Evolutionary conservation across 2,888 invertebrate genomes (phyloP).

Genomic region (Eupithecia centaureata): DNA sequence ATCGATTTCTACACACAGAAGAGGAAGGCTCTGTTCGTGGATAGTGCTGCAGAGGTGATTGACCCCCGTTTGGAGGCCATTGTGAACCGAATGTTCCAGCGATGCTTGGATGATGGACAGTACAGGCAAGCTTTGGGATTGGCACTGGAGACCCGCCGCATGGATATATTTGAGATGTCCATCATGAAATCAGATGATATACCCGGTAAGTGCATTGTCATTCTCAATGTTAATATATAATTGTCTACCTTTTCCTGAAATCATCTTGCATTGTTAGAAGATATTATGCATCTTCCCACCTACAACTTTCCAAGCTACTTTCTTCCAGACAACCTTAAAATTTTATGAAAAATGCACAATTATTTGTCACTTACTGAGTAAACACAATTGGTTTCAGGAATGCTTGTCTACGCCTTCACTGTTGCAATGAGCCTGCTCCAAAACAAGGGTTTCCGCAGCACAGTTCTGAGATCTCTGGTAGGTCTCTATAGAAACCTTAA

Average conservation of each 20-base stretch:
- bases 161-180: conserved; percentile 97
- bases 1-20: conserved; percentile 98
- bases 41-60: conserved; percentile 86
- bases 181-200: conserved; percentile 97
- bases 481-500: conserved; percentile 94
- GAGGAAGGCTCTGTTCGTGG: conserved; percentile 89
- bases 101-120: conserved; percentile 97
- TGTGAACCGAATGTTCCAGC: conserved; percentile 98
- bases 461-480: conserved; percentile 94
- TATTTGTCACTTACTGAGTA: neutral
- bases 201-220: conserved; percentile 71
- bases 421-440: conserved; percentile 98
- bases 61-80: conserved; percentile 95
- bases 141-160: conserved; percentile 97
- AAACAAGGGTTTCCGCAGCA: conserved; percentile 96
- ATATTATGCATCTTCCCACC: neutral
- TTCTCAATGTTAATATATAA: too few species aligned
- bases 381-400: conserved; percentile 77
- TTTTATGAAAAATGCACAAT: neutral
- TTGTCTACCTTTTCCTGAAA: neutral
- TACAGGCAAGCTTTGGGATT: conserved; percentile 98
- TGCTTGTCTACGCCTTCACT: conserved; percentile 97
- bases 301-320: too few species aligned
- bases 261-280: too few species aligned
- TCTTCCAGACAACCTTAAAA: too few species aligned